Base-by-base conservation (phyloP, 2,888 invertebrate genomes). In the Drosophila peninsularis region DNA sequence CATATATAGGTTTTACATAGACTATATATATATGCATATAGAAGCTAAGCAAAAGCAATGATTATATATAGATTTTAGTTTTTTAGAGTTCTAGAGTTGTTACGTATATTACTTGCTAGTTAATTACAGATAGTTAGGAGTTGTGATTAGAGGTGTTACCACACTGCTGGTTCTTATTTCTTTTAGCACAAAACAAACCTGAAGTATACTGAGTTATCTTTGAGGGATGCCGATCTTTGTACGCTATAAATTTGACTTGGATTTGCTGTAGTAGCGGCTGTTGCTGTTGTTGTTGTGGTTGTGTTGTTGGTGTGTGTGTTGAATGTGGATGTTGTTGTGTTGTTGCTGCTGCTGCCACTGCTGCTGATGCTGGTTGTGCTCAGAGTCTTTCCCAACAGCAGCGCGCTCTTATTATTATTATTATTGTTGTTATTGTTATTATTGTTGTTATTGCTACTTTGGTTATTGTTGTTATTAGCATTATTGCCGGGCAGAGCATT, bases 161-260 rank as follows among this genome's bases (percentile, higher is more conserved):
- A 10, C 45, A 34, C 57, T 45, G 7, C 1, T 34, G 32, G 30
- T 9, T 30, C 7, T 32, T 32, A 0, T 34, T 47, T 34, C 36
- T 13, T 30, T 49, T 37, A 52, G 24, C 90, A 89, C 89, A 89
- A 90, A 91, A 92, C 92, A 92, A 92, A 93, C 93, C 93, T 93
- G 92, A 92, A 90, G 87, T 91, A 88, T 68, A 89, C 91, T 90
- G 91, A 91, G 90, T 92, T 92, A 91, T 93, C 93, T 92, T 93
- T 93, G 91, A 94, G 93, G 91, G 94, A 94, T 89, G 94, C 94
- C 92, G 94, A 94, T 92, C 94, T 94, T 93, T 93, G 92, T 88
- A 93, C 92, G 90, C 91, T 92, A 90, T 93, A 93, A 91, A 93
- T 93, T 89, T 93, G 93, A 92, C 93, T 94, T 79, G 91, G 88